A percentile compares a stretch with the other conserved stretches of the same genome.
phyloP scores from a whole-genome alignment of 2,888 invertebrate genomes.

The Zonitis immaculata region DNA sequence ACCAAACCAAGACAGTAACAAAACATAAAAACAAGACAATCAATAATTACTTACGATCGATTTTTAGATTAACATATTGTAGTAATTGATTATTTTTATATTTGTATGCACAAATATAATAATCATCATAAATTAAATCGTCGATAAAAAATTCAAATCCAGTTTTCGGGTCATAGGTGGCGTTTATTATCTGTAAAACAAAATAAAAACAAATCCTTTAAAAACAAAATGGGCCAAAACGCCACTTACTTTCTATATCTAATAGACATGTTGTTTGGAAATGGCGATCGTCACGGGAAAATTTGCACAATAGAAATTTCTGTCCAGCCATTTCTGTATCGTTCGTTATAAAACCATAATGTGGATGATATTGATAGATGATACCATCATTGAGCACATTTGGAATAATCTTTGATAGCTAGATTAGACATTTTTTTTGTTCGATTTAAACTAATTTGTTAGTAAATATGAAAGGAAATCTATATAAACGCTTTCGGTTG shows the following conservation, averaged over 20 bases:
- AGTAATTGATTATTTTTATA: conserved; percentile 18
- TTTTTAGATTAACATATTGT: conserved; percentile 11
- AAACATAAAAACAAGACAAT: conserved; percentile 3
- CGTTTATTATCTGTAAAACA: conserved; percentile 37
- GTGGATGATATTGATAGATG: conserved; percentile 21
- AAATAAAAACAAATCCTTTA: not conserved
- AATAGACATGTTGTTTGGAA: conserved; percentile 3
- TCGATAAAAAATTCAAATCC: conserved; percentile 47
- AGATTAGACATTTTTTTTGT: conserved; percentile 14
- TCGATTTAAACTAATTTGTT: conserved; percentile 14
- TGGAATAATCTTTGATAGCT: conserved; percentile 19
- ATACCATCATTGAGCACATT: conserved; percentile 13
- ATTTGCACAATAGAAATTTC: conserved; percentile 9
- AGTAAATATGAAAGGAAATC: conserved; percentile 14
- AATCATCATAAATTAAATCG: conserved; percentile 34
- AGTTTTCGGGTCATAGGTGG: conserved; percentile 47
- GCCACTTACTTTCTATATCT: conserved; percentile 21
- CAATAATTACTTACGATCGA: conserved; percentile 30
- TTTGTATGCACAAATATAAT: conserved; percentile 37
- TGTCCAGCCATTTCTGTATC: conserved; percentile 15
- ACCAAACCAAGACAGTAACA: conserved; percentile 4
- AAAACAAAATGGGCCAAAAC: not conserved
- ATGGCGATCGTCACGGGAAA: not conserved
- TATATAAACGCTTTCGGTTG: conserved; percentile 15
- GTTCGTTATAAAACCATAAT: conserved; percentile 26